Evolutionary conservation across 2,888 invertebrate genomes (phyloP).

Genomic region (Physocephala rufipes): DNA sequence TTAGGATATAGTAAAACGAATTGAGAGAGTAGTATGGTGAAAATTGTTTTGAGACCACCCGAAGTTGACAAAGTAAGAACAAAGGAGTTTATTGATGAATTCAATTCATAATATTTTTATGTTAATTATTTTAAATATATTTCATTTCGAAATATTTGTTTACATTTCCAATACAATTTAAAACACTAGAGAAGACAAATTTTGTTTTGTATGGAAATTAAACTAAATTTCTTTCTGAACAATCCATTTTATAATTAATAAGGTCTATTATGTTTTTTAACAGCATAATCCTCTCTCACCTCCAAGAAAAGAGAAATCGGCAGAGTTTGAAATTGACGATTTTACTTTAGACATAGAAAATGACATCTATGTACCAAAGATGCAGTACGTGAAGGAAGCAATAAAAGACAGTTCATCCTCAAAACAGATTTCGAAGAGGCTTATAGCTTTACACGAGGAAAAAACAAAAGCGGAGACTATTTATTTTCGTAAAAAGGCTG

Average conservation of each 20-base stretch:
- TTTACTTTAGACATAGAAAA: constrained; percentile 19
- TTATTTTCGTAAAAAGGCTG: constrained; percentile 43
- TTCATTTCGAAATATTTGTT: too few relatives aligned
- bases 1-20: too few relatives aligned
- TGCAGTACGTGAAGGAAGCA: not conserved
- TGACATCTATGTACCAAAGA: constrained; percentile 19
- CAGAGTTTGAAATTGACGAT: constrained; percentile 14
- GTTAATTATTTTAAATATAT: too few relatives aligned
- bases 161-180: too few relatives aligned
- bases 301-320: not conserved
- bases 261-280: not conserved
- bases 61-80: too few relatives aligned
- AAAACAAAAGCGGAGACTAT: constrained; percentile 42
- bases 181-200: too few relatives aligned
- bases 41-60: too few relatives aligned
- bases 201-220: too few relatives aligned
- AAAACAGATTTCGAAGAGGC: not conserved
- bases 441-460: constrained; percentile 28
- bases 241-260: not conserved
- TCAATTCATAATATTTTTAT: too few relatives aligned
- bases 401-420: not conserved
- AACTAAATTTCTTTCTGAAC: too few relatives aligned
- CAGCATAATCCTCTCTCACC: constrained; percentile 14
- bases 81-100: too few relatives aligned
- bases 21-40: too few relatives aligned